These are phyloP conservation scores for Myripristis jacobus DNA, from an alignment of 2,797 vertebrate species.

Conservation along the genomic window DNA sequence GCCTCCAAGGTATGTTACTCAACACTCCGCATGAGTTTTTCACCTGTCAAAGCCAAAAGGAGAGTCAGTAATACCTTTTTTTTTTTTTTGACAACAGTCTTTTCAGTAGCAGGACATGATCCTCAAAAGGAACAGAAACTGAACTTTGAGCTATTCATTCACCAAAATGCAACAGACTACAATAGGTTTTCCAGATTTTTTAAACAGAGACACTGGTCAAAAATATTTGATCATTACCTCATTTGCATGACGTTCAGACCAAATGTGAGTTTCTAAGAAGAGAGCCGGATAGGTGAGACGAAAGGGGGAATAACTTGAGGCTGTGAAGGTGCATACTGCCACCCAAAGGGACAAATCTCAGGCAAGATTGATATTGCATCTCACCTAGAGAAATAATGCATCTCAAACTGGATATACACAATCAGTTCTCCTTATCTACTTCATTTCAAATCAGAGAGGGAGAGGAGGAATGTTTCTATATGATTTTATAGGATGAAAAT, in stretches of 20 bases:
- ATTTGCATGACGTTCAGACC: conserved; percentile 22
- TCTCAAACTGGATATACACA: not conserved
- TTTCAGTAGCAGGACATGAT: conserved; percentile 47
- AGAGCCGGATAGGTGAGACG: not conserved
- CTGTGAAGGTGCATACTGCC: conserved; percentile 35
- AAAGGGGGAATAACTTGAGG: conserved; percentile 5
- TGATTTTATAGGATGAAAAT: conserved; percentile 27
- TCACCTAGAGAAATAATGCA: not conserved
- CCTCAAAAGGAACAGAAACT: conserved; percentile 19
- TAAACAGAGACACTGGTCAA: conserved; percentile 12
- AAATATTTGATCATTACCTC: conserved; percentile 15
- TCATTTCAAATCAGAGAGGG: conserved; percentile 3
- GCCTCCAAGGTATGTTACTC: conserved; percentile 44
- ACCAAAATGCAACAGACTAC: not conserved
- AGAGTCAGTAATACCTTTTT: conserved; percentile 49
- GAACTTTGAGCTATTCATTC: conserved; percentile 35
- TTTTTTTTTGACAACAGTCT: conserved; percentile 39
- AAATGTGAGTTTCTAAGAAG: conserved; percentile 2
- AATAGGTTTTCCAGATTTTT: conserved; percentile 46
- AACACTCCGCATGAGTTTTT: conserved; percentile 58
- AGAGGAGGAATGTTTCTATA: conserved; percentile 21
- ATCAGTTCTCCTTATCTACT: not conserved
- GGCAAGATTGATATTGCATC: conserved; percentile 27
- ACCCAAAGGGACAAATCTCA: conserved; percentile 30
- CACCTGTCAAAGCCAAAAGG: conserved; percentile 50